phyloP scores from a whole-genome alignment of 2,797 vertebrate species.

The Sciurus carolinensis region DNA sequence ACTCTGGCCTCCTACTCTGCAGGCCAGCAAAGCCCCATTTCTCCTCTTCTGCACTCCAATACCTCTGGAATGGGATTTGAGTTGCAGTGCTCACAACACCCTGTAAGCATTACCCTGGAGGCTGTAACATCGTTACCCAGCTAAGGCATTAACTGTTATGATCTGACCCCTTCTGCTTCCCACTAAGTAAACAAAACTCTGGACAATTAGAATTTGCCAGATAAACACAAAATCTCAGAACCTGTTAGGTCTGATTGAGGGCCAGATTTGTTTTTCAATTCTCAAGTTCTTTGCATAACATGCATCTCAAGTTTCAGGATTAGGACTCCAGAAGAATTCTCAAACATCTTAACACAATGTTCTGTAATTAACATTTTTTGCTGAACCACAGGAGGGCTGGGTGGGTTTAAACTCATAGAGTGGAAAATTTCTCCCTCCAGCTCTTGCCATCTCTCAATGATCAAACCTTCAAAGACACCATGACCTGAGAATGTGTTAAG shows the following conservation, averaged over 20 bases:
- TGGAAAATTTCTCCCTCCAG: slow-evolving; percentile 36
- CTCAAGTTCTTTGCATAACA: slow-evolving; percentile 83
- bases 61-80: neutral
- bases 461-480: neutral
- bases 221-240: slow-evolving; percentile 23
- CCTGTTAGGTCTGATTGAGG: slow-evolving; percentile 61
- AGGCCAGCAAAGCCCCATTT: neutral
- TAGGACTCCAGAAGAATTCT: slow-evolving; percentile 71
- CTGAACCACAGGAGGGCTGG: neutral
- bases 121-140: neutral
- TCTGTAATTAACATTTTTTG: slow-evolving; percentile 75
- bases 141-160: neutral
- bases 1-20: neutral
- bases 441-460: neutral
- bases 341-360: slow-evolving; percentile 45
- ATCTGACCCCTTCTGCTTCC: neutral
- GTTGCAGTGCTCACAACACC: too few species aligned
- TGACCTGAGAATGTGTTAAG: neutral
- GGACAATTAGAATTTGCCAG: neutral
- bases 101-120: neutral
- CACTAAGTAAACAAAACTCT: neutral
- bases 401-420: neutral
- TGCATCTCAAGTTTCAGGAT: slow-evolving; percentile 86
- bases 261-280: slow-evolving; percentile 73
- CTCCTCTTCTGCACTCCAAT: neutral